phyloP scores from a whole-genome alignment of 1,140 invertebrate genomes.

The Anastatus disparis region DNA sequence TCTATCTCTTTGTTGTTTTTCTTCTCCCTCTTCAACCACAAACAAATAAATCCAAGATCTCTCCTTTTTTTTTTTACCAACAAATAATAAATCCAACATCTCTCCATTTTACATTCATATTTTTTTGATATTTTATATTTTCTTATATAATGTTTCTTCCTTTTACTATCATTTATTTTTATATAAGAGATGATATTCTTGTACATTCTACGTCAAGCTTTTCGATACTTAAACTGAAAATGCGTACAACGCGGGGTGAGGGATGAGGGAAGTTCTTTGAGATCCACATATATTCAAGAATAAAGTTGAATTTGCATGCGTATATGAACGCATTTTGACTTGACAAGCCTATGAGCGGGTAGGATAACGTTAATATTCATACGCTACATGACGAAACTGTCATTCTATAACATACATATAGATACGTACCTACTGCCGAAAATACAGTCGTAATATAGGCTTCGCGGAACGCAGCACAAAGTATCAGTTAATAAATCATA shows the following conservation, averaged over 20 bases:
- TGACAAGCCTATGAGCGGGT: not conserved
- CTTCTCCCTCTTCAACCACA: not conserved
- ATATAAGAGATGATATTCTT: no score
- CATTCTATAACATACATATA: not conserved
- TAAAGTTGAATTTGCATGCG: constrained; percentile 24
- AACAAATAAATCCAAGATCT: constrained; percentile 19
- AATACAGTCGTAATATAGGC: constrained; percentile 30
- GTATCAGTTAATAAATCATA: constrained; percentile 61
- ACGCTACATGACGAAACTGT: constrained; percentile 50
- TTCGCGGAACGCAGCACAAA: constrained; percentile 47
- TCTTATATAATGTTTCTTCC: not conserved
- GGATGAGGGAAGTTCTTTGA: constrained; percentile 10
- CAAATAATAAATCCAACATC: no score
- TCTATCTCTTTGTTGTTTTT: not conserved
- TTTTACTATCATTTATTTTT: constrained; percentile 21
- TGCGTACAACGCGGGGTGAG: no score
- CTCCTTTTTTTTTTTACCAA: no score
- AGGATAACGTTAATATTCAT: constrained; percentile 62
- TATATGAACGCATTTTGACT: constrained; percentile 42
- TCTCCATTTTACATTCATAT: no score
- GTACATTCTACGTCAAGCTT: no score
- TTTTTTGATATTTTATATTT: constrained; percentile 10
- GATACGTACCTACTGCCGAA: not conserved
- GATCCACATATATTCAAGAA: constrained; percentile 8
- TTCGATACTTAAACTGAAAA: constrained; percentile 17